These are phyloP conservation scores for Sclerurus mexicanus DNA, from an alignment of 2,113 vertebrate species.

Conservation along the genomic window DNA sequence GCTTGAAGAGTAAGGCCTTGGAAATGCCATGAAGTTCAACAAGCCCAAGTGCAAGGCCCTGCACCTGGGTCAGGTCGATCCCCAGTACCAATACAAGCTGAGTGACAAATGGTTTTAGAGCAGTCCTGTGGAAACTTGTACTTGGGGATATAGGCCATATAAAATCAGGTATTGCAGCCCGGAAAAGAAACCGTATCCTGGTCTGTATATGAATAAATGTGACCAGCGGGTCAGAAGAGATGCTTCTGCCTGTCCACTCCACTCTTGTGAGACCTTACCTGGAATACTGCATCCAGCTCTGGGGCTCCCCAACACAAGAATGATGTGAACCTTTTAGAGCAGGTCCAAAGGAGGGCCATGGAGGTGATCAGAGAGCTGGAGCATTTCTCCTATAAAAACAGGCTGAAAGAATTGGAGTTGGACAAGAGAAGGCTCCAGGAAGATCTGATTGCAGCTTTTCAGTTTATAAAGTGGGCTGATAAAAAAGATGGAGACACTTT, in stretches of 20 bases:
- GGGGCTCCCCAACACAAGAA: not conserved
- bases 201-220: rapidly evolving
- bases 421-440: not conserved
- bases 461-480: not conserved
- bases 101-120: not conserved
- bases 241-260: not conserved
- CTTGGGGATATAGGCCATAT: not conserved
- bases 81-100: not conserved
- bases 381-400: not conserved
- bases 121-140: not conserved
- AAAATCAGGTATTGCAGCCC: not conserved
- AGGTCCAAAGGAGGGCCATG: not conserved
- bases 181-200: rapidly evolving
- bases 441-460: not conserved
- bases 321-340: not conserved
- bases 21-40: not conserved
- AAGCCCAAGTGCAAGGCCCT: not conserved
- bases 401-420: not conserved
- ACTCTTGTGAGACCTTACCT: not conserved
- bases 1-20: not conserved
- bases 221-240: no score
- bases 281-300: not conserved
- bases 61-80: not conserved
- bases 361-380: not conserved
- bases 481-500: not conserved